Conservation (phyloP, 2,888 invertebrate species). For the Pteria penguin region DNA sequence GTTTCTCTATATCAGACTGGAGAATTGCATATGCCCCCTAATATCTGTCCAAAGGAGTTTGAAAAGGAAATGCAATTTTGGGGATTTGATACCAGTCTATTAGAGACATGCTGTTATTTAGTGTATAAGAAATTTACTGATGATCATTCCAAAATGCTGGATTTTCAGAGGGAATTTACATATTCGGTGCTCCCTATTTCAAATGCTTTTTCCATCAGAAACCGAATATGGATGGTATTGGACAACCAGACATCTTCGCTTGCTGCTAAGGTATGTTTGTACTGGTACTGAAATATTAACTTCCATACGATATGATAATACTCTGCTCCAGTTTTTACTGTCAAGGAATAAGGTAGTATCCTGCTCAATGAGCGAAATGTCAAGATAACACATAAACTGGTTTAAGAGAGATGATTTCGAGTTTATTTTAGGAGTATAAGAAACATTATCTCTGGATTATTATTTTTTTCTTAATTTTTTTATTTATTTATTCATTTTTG, state of each 20-base stretch:
- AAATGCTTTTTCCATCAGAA: background rate
- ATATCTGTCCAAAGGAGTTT: conserved; percentile 21
- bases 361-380: too few species aligned
- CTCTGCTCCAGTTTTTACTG: too few species aligned
- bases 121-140: background rate
- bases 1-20: conserved; percentile 9
- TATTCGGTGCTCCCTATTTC: background rate
- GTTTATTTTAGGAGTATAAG: too few species aligned
- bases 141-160: background rate
- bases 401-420: too few species aligned
- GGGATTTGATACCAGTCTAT: background rate
- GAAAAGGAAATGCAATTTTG: conserved; percentile 25
- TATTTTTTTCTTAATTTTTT: too few species aligned
- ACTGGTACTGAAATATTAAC: too few species aligned
- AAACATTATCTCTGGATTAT: too few species aligned
- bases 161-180: background rate
- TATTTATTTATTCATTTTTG: too few species aligned
- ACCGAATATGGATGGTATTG: background rate
- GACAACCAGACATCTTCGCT: background rate
- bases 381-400: too few species aligned
- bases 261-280: too few species aligned
- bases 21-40: conserved; percentile 17
- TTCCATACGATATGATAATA: too few species aligned
- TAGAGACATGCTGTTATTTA: conserved; percentile 29
- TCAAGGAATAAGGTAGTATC: too few species aligned